phyloP scores from a whole-genome alignment of 53 echinoderm and acorn worm species.

The Echinometra lucunter region DNA sequence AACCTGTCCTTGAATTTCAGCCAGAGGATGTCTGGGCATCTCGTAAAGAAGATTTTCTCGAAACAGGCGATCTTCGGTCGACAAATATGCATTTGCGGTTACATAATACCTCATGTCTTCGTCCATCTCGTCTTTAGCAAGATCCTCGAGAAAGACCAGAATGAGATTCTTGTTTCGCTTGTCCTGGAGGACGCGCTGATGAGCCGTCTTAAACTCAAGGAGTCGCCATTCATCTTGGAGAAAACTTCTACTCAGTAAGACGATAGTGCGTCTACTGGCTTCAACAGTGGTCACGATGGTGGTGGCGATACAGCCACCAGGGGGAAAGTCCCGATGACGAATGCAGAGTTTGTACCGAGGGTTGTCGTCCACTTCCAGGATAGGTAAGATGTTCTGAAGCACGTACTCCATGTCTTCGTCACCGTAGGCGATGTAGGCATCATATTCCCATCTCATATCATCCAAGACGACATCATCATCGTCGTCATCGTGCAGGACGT shows the following conservation, averaged over 20 bases:
- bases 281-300: conserved; percentile 73
- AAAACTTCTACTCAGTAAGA: conserved; percentile 72
- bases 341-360: conserved; percentile 68
- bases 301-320: conserved; percentile 69
- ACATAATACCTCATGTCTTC: conserved; percentile 75
- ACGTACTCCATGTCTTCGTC: conserved; percentile 71
- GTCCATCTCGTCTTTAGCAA: conserved; percentile 53
- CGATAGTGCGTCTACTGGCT: conserved; percentile 68
- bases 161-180: conserved; percentile 71
- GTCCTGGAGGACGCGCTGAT: conserved; percentile 71
- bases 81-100: conserved; percentile 65
- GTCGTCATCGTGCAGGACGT: conserved; percentile 51
- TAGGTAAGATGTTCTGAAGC: conserved; percentile 52
- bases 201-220: conserved; percentile 78
- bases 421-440: conserved; percentile 78
- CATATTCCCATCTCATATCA: conserved; percentile 52
- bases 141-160: conserved; percentile 69
- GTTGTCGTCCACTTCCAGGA: conserved; percentile 55
- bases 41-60: conserved; percentile 71
- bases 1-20: conserved; percentile 10
- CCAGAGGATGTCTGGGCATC: conserved; percentile 57
- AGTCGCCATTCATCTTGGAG: conserved; percentile 76
- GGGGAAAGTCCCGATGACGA: conserved; percentile 77
- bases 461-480: conserved; percentile 39
- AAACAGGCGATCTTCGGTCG: conserved; percentile 62